A percentile compares a stretch with the other conserved stretches of the same genome.
Conservation (phyloP, 2,113 vertebrate species). For the Eulacestoma nigropectus region DNA sequence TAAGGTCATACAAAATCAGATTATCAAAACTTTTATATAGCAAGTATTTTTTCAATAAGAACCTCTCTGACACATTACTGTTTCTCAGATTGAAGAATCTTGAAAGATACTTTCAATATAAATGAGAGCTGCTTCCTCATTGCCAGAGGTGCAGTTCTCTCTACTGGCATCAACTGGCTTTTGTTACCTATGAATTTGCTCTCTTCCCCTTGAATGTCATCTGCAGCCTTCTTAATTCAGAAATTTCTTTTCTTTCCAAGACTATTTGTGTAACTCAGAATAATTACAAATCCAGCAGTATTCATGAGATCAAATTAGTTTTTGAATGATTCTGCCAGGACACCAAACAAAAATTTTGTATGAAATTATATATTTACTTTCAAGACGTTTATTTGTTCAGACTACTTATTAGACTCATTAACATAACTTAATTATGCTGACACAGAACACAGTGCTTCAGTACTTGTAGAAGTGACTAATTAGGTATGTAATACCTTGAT, state of each 20-base stretch:
- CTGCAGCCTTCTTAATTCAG: not conserved
- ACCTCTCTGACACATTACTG: not conserved
- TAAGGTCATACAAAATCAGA: not conserved
- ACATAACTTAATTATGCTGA: conserved; percentile 27
- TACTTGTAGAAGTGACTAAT: conserved; percentile 2
- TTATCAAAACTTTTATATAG: not conserved
- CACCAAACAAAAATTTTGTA: not conserved
- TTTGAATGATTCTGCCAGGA: not conserved
- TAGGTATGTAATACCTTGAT: not conserved
- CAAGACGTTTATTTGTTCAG: conserved; percentile 12
- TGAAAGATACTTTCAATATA: not conserved
- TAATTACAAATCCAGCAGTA: not conserved
- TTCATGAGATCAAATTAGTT: not conserved
- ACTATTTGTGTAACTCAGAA: not conserved
- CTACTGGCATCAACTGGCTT: not conserved
- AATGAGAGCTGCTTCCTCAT: not conserved
- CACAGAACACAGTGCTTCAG: not conserved
- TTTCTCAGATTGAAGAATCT: not conserved
- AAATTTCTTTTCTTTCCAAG: not conserved
- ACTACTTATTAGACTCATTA: conserved; percentile 5
- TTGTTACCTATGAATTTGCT: not conserved
- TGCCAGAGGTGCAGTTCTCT: not conserved
- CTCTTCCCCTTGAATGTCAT: not conserved
- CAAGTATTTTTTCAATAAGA: not conserved
- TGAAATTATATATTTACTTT: conserved; percentile 5